phyloP scores from a whole-genome alignment of 2,113 vertebrate genomes.

The Morone saxatilis region DNA sequence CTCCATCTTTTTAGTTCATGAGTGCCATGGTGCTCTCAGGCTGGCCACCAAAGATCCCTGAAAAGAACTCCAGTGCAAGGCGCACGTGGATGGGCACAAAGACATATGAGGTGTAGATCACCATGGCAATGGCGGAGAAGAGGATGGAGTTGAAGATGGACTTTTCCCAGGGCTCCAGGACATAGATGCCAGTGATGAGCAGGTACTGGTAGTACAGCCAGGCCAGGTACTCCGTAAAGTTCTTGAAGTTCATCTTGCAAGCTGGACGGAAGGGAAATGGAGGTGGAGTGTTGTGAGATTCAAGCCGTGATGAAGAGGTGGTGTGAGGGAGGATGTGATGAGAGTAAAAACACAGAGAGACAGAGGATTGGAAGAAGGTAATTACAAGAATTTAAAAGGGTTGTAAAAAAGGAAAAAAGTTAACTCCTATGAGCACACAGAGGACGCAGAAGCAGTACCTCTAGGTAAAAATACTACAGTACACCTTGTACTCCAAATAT shows the following conservation, averaged over 20 bases:
- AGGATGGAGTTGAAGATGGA: constrained; percentile 94
- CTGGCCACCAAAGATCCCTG: constrained; percentile 88
- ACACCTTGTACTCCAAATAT: neutral
- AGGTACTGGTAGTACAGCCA: constrained; percentile 99
- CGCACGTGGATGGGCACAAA: constrained; percentile 94
- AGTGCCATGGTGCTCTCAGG: constrained; percentile 82
- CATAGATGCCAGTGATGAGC: constrained; percentile 95
- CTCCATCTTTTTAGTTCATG: constrained; percentile 82
- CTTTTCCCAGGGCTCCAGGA: constrained; percentile 96
- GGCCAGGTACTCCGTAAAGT: constrained; percentile 89
- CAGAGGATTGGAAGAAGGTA: neutral
- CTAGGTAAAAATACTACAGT: neutral
- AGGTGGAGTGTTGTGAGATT: neutral
- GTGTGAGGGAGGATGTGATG: neutral
- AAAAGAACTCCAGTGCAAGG: constrained; percentile 94
- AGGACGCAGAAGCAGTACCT: neutral
- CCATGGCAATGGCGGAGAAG: constrained; percentile 92
- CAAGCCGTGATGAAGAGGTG: neutral
- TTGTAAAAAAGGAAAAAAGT: neutral
- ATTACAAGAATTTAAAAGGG: neutral
- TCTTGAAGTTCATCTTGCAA: constrained; percentile 89
- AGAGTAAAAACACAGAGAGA: neutral
- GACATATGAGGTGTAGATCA: constrained; percentile 94
- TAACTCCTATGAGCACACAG: neutral
- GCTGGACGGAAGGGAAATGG: neutral